Base-by-base conservation (phyloP, 2,113 vertebrate species). In the Vombatus ursinus region DNA sequence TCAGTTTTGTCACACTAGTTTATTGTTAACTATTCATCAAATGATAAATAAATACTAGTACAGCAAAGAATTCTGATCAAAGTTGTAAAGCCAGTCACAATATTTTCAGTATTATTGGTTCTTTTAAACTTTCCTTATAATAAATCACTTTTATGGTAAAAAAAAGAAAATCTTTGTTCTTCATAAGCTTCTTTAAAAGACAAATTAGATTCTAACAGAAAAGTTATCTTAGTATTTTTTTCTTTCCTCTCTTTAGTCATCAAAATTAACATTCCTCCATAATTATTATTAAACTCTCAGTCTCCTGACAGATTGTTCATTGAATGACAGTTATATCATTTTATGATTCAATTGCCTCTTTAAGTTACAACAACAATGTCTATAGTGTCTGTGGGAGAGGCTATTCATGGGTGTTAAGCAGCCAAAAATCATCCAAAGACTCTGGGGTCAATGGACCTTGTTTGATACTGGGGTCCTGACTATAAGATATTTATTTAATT, bases 111-210 rank as follows among this genome's bases (percentile, higher is more conserved):
- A 99, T 98, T 98, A 98, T 98, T 98, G 98, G 98, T 99, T 99
- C 98, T 99, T 99, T 99, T 99, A 99, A 99, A 99, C 98, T 99
- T 99, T 99, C 99, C 99, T 99, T 99, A 99, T 98, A 99, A 99
- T 99, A 99, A 99, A 99, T 96, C 98, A 99, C 98, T 99, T 99
- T 99, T 99, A 97, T 99, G 99, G 97, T 97, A 98, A 97, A 98
- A 61, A 57, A 1, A 57, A 61, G 14, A 2, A 26, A 54, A 8
- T 68, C 31, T 68, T 68, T 2, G 37, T 16, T 19, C 14, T 77
- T n/a, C 31, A 31, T 77, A 77, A 77, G 16, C 19, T n/a, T 77
- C 31, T 77, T 77, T 16, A 77, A 14, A 77, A 77, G 37, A 77
- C n/a, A 77, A n/a, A 19, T n/a, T 61, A 37, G 31, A 10, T 14